phyloP scores from a whole-genome alignment of 1,140 invertebrate genomes.

The Solen grandis region DNA sequence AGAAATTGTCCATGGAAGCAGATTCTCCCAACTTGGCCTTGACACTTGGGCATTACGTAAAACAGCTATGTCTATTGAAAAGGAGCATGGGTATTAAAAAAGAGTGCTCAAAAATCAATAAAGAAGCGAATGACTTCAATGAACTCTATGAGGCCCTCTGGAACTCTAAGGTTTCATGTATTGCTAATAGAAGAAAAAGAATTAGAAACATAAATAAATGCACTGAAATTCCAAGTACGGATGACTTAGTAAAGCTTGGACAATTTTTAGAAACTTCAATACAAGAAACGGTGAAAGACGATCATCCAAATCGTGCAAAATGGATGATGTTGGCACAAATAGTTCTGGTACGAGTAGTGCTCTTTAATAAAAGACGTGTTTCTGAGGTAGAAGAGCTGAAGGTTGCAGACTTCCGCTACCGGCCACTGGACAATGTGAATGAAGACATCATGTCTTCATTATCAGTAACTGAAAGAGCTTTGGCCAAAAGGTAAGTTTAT shows the following conservation, averaged over 20 bases:
- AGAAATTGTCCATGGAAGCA: slow-evolving; percentile 10
- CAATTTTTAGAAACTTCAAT: neutral
- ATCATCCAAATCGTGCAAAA: neutral
- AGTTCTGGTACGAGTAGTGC: neutral
- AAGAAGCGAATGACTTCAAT: slow-evolving; percentile 3
- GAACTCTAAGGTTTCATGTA: neutral
- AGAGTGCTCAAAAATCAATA: neutral
- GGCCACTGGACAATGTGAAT: neutral
- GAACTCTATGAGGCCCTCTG: neutral
- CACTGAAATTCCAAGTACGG: neutral
- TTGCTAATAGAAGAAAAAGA: neutral
- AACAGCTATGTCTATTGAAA: slow-evolving; percentile 41
- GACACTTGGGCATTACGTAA: slow-evolving; percentile 39
- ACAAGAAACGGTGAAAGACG: neutral
- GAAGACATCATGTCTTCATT: neutral
- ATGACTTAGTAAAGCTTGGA: neutral
- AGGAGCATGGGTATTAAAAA: slow-evolving; percentile 6
- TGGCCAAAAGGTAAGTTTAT: too few relatives aligned
- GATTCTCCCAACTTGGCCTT: slow-evolving; percentile 38
- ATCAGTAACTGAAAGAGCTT: neutral
- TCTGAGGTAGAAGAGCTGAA: slow-evolving; percentile 8
- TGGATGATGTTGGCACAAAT: neutral
- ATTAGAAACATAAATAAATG: neutral
- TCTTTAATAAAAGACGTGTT: slow-evolving; percentile 20
- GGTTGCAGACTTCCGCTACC: neutral